phyloP scores from a whole-genome alignment of 2,113 vertebrate genomes.

The Lipotes vexillifer region DNA sequence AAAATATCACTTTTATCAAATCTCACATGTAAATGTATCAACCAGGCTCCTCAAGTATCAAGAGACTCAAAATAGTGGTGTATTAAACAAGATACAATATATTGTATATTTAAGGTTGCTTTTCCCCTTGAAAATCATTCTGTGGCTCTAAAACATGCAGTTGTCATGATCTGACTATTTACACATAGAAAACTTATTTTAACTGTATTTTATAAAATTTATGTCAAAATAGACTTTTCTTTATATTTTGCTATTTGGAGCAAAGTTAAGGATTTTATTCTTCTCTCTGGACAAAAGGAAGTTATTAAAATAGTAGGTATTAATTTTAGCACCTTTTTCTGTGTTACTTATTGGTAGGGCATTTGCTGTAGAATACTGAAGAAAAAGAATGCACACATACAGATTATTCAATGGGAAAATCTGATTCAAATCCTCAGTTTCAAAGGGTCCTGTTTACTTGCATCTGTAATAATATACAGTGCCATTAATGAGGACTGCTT shows the following conservation, averaged over 20 bases:
- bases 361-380: background rate
- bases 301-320: background rate
- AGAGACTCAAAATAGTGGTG: background rate
- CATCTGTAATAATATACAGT: background rate
- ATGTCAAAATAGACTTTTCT: background rate
- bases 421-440: background rate
- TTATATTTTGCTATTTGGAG: conserved; percentile 12
- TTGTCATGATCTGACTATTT: background rate
- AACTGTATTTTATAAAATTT: background rate
- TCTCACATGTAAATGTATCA: background rate
- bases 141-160: background rate
- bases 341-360: background rate
- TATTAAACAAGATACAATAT: background rate
- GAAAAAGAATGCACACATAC: background rate
- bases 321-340: background rate
- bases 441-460: background rate
- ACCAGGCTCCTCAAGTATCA: background rate
- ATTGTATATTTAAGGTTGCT: background rate
- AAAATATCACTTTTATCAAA: background rate
- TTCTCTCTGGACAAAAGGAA: background rate
- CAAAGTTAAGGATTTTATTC: background rate
- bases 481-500: background rate
- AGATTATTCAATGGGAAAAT: background rate
- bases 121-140: background rate
- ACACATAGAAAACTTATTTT: background rate